phyloP scores from a whole-genome alignment of 2,113 vertebrate genomes.

The Megaptera novaeangliae region DNA sequence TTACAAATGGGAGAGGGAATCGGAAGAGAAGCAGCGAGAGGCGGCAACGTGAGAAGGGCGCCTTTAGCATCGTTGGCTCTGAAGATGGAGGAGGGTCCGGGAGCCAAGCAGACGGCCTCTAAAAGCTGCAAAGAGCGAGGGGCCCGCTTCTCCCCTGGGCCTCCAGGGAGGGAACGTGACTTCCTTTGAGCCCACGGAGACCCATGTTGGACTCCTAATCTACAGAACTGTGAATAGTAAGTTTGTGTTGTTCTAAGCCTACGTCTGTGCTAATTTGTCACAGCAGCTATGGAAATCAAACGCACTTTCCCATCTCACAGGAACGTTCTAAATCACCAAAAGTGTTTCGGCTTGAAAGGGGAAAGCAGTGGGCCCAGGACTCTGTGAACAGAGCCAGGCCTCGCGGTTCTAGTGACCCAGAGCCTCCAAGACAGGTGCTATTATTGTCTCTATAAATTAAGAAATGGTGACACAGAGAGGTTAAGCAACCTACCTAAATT shows the following conservation, averaged over 20 bases:
- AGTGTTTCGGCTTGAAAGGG: no score
- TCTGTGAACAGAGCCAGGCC: neutral
- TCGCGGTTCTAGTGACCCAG: neutral
- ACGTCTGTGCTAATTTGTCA: neutral
- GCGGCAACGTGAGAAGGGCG: fast-evolving
- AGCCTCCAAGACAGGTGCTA: neutral
- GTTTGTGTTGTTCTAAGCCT: neutral
- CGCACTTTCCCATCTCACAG: neutral
- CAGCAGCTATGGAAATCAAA: neutral
- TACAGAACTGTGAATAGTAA: neutral
- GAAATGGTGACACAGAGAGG: neutral
- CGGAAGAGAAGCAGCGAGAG: neutral
- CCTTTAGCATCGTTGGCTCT: fast-evolving
- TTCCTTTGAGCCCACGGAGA: neutral
- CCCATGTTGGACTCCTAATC: fast-evolving
- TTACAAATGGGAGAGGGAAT: neutral
- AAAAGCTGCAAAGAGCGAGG: neutral
- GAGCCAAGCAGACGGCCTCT: neutral
- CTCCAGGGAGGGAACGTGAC: fast-evolving
- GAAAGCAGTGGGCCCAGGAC: neutral
- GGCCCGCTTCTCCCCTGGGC: fast-evolving
- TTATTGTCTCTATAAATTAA: neutral
- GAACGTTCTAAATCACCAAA: no score
- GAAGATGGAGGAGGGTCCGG: neutral
- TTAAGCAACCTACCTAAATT: neutral